A percentile compares a stretch with the other conserved stretches of the same genome.
Conservation (phyloP, 2,888 invertebrate species). For the Saturnia pavonia region DNA sequence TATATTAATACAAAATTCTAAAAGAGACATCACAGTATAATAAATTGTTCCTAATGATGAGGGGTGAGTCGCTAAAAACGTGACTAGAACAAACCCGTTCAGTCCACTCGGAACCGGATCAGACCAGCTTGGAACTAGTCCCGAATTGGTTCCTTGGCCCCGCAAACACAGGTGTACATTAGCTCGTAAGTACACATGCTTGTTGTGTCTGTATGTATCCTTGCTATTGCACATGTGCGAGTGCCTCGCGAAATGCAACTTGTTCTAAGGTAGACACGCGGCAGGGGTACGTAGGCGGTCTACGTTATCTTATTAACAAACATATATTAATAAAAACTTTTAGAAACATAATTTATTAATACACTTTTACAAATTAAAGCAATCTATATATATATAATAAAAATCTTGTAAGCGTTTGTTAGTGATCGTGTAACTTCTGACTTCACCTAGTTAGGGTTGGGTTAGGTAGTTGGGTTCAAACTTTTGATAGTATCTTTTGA, state of each 20-base stretch:
- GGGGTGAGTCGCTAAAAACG: constrained; percentile 3
- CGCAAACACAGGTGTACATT: constrained; percentile 56
- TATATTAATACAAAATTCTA: neutral
- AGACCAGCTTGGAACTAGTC: constrained; percentile 40
- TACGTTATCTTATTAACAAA: neutral
- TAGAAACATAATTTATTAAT: too few species aligned
- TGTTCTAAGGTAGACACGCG: constrained; percentile 74
- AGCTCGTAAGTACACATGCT: constrained; percentile 39
- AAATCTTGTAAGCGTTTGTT: too few species aligned
- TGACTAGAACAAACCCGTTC: constrained; percentile 31
- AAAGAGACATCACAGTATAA: neutral
- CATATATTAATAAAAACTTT: too few species aligned
- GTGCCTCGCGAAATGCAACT: constrained; percentile 74
- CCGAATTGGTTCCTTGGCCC: constrained; percentile 53
- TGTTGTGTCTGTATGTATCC: constrained; percentile 35
- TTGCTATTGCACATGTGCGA: constrained; percentile 43
- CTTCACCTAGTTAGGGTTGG: too few species aligned
- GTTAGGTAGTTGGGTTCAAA: too few species aligned
- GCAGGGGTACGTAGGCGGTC: constrained; percentile 43
- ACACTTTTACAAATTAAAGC: too few species aligned
- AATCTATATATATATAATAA: too few species aligned
- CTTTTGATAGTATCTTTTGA: too few species aligned
- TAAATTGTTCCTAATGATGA: neutral
- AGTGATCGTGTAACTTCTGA: too few species aligned
- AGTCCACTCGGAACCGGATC: constrained; percentile 32